Evolutionary conservation across 2,113 vertebrate species (phyloP).

Genomic region (Cephalopterus ornatus): DNA sequence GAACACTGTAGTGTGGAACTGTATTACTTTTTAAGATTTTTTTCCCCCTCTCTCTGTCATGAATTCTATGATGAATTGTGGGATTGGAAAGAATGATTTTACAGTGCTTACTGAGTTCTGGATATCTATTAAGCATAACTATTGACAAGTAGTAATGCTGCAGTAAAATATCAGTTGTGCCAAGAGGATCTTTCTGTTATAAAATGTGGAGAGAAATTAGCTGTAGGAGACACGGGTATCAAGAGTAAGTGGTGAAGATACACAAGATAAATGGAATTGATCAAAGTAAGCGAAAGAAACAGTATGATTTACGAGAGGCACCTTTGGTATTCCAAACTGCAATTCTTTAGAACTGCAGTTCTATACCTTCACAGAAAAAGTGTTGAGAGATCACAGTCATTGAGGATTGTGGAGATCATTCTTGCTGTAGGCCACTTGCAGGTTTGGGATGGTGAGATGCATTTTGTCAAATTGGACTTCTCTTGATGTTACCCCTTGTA

Average conservation of each 20-base stretch:
- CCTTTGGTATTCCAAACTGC: neutral
- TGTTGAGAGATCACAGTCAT: fast-evolving
- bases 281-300: neutral
- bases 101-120: neutral
- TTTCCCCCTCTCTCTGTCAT: neutral
- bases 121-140: neutral
- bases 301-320: neutral
- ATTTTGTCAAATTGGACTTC: neutral
- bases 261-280: neutral
- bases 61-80: neutral
- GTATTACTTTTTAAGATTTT: neutral
- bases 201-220: neutral
- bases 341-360: neutral
- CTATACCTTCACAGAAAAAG: neutral
- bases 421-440: neutral
- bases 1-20: neutral
- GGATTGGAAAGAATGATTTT: neutral
- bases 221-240: neutral
- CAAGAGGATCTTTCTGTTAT: neutral
- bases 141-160: neutral
- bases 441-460: neutral
- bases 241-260: neutral
- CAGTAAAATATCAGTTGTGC: neutral
- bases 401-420: neutral
- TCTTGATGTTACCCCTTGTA: neutral